phyloP scores from a whole-genome alignment of 2,113 vertebrate species.

The Crotalus viridis region DNA sequence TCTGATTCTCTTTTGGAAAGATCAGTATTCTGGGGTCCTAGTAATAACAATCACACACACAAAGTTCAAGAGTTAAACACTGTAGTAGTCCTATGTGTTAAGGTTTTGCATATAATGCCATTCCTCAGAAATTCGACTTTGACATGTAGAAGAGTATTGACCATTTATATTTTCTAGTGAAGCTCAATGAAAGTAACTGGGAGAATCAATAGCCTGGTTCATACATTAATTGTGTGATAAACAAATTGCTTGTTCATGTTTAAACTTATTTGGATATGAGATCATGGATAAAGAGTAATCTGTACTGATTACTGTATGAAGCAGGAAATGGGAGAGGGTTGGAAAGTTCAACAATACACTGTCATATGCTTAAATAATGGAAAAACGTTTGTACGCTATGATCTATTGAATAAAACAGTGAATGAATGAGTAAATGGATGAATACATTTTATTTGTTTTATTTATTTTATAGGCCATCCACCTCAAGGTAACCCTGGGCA shows the following conservation, averaged over 20 bases:
- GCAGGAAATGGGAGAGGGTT: neutral
- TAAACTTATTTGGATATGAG: conserved; percentile 3
- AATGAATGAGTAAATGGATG: neutral
- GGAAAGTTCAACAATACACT: neutral
- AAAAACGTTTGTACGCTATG: neutral
- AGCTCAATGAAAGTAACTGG: conserved; percentile 43
- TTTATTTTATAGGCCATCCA: too few species aligned
- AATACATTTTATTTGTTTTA: neutral
- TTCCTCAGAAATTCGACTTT: conserved; percentile 61
- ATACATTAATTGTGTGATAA: conserved; percentile 51
- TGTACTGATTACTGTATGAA: neutral
- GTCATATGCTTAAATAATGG: neutral
- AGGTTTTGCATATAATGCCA: conserved; percentile 38
- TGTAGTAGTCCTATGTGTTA: conserved; percentile 62
- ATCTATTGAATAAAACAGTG: neutral
- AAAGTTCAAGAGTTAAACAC: conserved; percentile 74
- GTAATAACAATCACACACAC: conserved; percentile 69
- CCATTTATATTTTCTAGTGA: conserved; percentile 54
- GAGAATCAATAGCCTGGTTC: conserved; percentile 23
- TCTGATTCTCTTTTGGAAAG: conserved; percentile 71
- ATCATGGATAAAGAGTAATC: neutral
- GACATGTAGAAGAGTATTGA: conserved; percentile 50
- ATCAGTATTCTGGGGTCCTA: conserved; percentile 73
- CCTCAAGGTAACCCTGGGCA: too few species aligned
- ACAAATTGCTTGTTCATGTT: conserved; percentile 29